phyloP scores from a whole-genome alignment of 2,888 invertebrate genomes.

The Dolomedes plantarius region DNA sequence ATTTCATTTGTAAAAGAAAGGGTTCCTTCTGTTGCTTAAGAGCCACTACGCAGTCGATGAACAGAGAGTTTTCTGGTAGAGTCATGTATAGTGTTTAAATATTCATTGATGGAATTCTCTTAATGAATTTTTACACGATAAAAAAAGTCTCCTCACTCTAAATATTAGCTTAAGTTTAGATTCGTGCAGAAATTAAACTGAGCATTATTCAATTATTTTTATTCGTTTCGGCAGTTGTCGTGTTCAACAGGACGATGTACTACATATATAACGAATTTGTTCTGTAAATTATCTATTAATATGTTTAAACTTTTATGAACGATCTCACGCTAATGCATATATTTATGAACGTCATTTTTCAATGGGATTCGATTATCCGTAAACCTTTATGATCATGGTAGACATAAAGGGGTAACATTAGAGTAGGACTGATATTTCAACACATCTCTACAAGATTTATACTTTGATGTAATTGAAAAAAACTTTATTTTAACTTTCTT shows the following conservation, averaged over 20 bases:
- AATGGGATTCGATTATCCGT: background rate
- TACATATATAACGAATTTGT: background rate
- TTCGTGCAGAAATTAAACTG: background rate
- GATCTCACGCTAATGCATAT: background rate
- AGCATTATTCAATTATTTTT: background rate
- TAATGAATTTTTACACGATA: slow-evolving; percentile 12
- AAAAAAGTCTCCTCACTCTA: background rate
- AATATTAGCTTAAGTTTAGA: background rate
- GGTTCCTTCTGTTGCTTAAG: no score
- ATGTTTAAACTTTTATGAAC: background rate
- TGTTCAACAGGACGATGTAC: background rate
- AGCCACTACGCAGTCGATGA: no score
- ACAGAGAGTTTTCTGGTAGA: background rate
- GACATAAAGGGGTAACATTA: background rate
- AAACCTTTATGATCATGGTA: background rate
- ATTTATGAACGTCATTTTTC: background rate
- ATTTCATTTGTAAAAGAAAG: no score
- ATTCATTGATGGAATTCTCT: background rate
- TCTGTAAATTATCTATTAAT: slow-evolving; percentile 12
- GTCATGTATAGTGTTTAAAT: slow-evolving; percentile 1
- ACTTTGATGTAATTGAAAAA: no score
- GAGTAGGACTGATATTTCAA: background rate
- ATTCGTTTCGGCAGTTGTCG: background rate
- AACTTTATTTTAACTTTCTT: no score
- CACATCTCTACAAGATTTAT: background rate